Percentiles rank a stretch among this genome's conserved stretches.
Evolutionary conservation across 2,113 vertebrate species (phyloP).

Genomic region (Ploceus nigricollis): DNA sequence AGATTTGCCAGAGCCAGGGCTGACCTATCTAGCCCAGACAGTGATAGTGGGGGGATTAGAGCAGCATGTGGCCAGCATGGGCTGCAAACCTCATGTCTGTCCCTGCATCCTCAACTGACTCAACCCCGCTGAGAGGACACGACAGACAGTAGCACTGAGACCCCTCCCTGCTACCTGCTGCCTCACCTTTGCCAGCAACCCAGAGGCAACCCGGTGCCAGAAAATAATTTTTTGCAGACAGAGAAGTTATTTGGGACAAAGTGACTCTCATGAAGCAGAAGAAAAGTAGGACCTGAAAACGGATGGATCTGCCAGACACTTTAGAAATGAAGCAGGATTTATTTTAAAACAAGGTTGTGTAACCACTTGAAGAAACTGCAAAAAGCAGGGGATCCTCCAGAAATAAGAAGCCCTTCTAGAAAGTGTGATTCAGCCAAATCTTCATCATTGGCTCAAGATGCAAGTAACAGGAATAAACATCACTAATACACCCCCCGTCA

Average conservation of each 20-base stretch:
- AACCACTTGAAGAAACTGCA: constrained; percentile 24
- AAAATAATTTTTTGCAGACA: neutral
- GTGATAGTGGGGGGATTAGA: neutral
- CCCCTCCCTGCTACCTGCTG: neutral
- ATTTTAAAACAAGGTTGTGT: constrained; percentile 52
- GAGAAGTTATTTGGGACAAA: neutral
- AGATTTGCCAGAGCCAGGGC: neutral
- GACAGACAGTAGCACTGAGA: neutral
- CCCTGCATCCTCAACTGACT: neutral
- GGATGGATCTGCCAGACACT: constrained; percentile 33
- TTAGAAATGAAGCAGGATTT: constrained; percentile 21
- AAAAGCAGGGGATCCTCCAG: neutral
- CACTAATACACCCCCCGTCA: neutral
- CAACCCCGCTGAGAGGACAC: neutral
- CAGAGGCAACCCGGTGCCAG: rapidly evolving
- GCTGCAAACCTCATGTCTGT: neutral
- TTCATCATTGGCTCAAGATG: neutral
- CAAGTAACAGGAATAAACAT: neutral
- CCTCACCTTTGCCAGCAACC: neutral
- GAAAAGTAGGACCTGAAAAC: neutral
- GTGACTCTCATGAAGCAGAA: neutral
- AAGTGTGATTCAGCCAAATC: constrained; percentile 23
- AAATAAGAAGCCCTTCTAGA: constrained; percentile 5
- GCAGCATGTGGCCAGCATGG: neutral
- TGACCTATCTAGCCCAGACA: constrained; percentile 14